These are phyloP conservation scores for Euplagia quadripunctaria DNA, from an alignment of 2,888 invertebrate genomes.

Conservation along the genomic window DNA sequence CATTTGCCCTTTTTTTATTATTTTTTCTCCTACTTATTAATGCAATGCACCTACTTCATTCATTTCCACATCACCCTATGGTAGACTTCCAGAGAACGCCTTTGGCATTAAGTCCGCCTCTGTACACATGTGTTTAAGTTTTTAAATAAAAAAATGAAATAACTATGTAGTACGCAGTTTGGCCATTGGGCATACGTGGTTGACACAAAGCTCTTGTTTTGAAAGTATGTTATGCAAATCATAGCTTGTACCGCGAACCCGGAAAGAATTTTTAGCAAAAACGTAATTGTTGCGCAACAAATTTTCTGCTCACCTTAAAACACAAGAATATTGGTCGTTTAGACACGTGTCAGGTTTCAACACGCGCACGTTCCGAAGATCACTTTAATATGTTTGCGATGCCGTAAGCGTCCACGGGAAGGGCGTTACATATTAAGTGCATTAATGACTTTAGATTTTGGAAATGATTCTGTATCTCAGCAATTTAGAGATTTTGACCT, in stretches of 20 bases:
- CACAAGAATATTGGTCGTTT: constrained; percentile 20
- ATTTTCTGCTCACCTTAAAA: constrained; percentile 21
- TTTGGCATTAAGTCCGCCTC: too few species aligned
- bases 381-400: constrained; percentile 17
- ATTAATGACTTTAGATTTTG: constrained; percentile 1
- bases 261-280: constrained; percentile 31
- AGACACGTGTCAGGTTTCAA: constrained; percentile 25
- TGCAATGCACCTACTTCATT: too few species aligned
- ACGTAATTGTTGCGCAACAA: constrained; percentile 29
- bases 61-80: too few species aligned
- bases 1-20: too few species aligned
- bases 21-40: too few species aligned
- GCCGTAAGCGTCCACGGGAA: constrained; percentile 13
- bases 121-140: too few species aligned
- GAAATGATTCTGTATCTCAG: not conserved
- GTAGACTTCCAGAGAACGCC: too few species aligned
- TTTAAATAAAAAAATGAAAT: not conserved
- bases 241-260: constrained; percentile 14
- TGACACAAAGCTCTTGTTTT: not conserved
- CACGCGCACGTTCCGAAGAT: constrained; percentile 16
- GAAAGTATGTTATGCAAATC: constrained; percentile 13
- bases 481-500: not conserved
- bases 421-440: constrained; percentile 13
- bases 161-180: not conserved
- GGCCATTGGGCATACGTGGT: not conserved